Percentiles rank a stretch among this genome's conserved stretches.
Conservation (phyloP, 1,140 invertebrate species). For the Dreissena polymorpha region DNA sequence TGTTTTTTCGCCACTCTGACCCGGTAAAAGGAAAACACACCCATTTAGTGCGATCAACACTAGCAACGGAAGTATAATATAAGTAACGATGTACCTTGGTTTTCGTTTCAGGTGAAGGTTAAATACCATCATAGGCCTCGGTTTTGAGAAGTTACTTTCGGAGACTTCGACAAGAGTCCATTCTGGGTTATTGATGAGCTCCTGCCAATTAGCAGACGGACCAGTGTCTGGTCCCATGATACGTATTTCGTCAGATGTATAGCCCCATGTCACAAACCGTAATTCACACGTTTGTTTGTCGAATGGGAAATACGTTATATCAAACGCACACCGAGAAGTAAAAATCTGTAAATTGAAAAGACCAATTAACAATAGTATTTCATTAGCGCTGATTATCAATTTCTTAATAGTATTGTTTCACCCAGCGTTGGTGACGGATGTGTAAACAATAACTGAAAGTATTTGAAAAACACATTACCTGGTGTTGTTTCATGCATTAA, state of each 20-base stretch:
- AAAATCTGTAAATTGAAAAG: conserved; percentile 5
- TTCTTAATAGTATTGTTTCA: too few species aligned
- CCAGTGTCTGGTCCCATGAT: conserved; percentile 12
- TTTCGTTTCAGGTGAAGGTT: conserved; percentile 9
- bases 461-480: too few species aligned
- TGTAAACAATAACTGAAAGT: too few species aligned
- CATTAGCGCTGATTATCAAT: too few species aligned
- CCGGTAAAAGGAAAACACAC: conserved; percentile 9
- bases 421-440: too few species aligned
- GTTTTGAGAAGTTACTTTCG: neutral
- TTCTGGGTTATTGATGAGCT: neutral
- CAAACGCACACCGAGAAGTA: conserved; percentile 12
- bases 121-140: neutral
- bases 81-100: neutral
- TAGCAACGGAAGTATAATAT: conserved; percentile 1
- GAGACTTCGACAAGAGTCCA: neutral
- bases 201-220: neutral
- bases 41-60: neutral
- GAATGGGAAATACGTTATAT: conserved; percentile 24
- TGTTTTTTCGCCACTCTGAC: conserved; percentile 17
- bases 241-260: neutral
- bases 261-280: conserved; percentile 15
- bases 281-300: conserved; percentile 16
- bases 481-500: too few species aligned
- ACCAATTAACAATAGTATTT: too few species aligned